These are phyloP conservation scores for Erebia aethiops DNA, from an alignment of 2,888 invertebrate genomes.

Conservation along the genomic window DNA sequence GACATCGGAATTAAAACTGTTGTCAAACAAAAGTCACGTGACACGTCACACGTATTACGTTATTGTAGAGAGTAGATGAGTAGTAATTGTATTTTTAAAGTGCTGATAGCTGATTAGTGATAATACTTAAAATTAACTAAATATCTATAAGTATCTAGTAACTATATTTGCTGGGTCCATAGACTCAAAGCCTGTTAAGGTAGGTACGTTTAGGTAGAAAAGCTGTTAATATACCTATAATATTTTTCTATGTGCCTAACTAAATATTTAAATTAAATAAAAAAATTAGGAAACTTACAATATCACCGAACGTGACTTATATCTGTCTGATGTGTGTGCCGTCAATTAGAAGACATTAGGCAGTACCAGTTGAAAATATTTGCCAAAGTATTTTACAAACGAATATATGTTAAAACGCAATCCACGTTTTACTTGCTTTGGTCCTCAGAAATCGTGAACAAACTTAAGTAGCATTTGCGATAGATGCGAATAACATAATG, in stretches of 20 bases:
- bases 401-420: constrained; percentile 49
- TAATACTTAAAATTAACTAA: not conserved
- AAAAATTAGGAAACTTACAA: not conserved
- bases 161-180: not conserved
- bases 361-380: constrained; percentile 48
- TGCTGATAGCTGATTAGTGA: not conserved
- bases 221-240: not conserved
- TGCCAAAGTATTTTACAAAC: constrained; percentile 42
- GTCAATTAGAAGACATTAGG: constrained; percentile 40
- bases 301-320: constrained; percentile 32
- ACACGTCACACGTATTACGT: no score
- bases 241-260: not conserved
- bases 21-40: not conserved
- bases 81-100: not conserved
- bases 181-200: not conserved
- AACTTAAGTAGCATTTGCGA: constrained; percentile 2
- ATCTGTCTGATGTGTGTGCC: constrained; percentile 24
- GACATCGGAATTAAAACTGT: constrained; percentile 1
- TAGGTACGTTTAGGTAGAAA: not conserved
- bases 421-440: constrained; percentile 50
- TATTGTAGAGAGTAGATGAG: no score
- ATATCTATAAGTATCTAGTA: not conserved
- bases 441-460: constrained; percentile 60
- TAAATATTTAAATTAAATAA: not conserved
- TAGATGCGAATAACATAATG: not conserved